A percentile compares a stretch with the other conserved stretches of the same genome.
Evolutionary conservation across 2,113 vertebrate genomes (phyloP).

Genomic region (Channa maculata): DNA sequence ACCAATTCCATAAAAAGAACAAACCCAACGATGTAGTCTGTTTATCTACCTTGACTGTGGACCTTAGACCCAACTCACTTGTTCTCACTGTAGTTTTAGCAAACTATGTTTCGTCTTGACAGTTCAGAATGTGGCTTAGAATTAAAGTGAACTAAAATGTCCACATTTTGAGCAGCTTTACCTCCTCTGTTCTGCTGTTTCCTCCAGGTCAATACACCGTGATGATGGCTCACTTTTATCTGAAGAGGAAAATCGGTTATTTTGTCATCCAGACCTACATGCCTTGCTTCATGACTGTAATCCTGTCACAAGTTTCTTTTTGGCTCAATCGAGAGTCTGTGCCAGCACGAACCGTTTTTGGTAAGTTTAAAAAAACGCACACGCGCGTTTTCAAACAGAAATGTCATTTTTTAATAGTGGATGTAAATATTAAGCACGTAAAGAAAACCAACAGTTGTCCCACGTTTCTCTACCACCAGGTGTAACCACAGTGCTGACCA

Average conservation of each 20-base stretch:
- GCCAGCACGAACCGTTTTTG: conserved; percentile 95
- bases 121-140: too few relatives aligned
- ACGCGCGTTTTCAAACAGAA: too few relatives aligned
- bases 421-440: too few relatives aligned
- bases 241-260: conserved; percentile 98
- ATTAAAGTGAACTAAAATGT: too few relatives aligned
- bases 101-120: too few relatives aligned
- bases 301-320: conserved; percentile 96
- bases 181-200: conserved; percentile 5
- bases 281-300: conserved; percentile 99
- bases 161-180: too few relatives aligned
- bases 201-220: conserved; percentile 94
- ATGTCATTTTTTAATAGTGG: too few relatives aligned
- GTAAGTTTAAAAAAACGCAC: conserved; percentile 82
- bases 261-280: conserved; percentile 99
- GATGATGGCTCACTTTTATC: conserved; percentile 97
- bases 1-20: too few relatives aligned
- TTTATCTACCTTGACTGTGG: too few relatives aligned
- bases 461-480: conserved; percentile 77
- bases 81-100: too few relatives aligned
- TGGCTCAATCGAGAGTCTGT: conserved; percentile 98
- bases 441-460: conserved; percentile 32
- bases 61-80: too few relatives aligned
- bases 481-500: conserved; percentile 97
- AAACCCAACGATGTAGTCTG: too few relatives aligned